phyloP scores from a whole-genome alignment of 64 coral and sea anemone genomes.

The Pocillopora verrucosa region DNA sequence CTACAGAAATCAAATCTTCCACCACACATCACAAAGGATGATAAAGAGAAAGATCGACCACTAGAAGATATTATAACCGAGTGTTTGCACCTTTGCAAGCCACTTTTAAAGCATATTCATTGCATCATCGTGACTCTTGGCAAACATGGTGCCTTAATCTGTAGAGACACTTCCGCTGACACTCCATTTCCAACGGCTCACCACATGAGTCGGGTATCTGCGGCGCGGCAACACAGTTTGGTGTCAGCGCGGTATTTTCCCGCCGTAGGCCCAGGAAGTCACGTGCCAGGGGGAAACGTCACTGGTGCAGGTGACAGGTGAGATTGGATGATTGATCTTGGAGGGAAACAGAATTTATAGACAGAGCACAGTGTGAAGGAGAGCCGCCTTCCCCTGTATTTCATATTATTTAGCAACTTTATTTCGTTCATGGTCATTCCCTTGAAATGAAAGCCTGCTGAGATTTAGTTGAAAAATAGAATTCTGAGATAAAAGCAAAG shows the following conservation, averaged over 20 bases:
- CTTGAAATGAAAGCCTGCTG: too few relatives aligned
- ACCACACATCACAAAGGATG: neutral
- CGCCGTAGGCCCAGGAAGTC: slow-evolving; percentile 23
- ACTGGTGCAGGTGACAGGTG: slow-evolving; percentile 98
- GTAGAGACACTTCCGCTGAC: slow-evolving; percentile 78
- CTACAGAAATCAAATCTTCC: neutral
- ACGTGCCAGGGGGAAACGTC: slow-evolving; percentile 66
- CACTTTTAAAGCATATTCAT: slow-evolving; percentile 81
- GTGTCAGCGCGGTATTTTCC: slow-evolving; percentile 89
- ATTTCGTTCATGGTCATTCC: too few relatives aligned
- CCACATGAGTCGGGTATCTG: slow-evolving; percentile 17
- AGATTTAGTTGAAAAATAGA: too few relatives aligned
- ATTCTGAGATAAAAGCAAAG: too few relatives aligned
- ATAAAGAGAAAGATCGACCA: neutral
- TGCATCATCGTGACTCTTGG: slow-evolving; percentile 86
- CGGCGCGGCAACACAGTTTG: slow-evolving; percentile 45
- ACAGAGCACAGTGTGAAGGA: too few relatives aligned
- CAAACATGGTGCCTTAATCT: slow-evolving; percentile 81
- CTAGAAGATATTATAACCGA: slow-evolving; percentile 80
- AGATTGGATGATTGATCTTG: neutral
- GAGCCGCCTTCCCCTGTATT: too few relatives aligned
- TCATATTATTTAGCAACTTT: too few relatives aligned
- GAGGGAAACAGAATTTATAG: too few relatives aligned
- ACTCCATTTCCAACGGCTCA: slow-evolving; percentile 70
- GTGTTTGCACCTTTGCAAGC: slow-evolving; percentile 81